Evolutionary conservation across 2,113 vertebrate genomes (phyloP).

Genomic region (Sinocyclocheilus grahami): DNA sequence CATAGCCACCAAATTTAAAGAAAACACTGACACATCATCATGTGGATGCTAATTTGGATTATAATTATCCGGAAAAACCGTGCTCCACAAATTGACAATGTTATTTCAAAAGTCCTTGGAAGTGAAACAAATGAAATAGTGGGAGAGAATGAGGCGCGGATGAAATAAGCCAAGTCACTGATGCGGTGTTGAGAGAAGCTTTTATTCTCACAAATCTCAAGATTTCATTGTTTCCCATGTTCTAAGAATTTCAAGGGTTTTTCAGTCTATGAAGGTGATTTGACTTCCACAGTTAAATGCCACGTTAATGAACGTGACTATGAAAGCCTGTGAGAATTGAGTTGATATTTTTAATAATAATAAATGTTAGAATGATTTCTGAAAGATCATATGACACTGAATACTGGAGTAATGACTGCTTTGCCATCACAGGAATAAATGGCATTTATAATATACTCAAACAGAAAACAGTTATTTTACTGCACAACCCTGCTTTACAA

Average conservation of each 20-base stretch:
- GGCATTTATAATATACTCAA: background rate
- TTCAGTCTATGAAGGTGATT: conserved; percentile 46
- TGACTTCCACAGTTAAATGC: conserved; percentile 7
- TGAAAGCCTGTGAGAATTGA: conserved; percentile 14
- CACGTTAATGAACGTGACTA: background rate
- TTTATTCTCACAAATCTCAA: conserved; percentile 50
- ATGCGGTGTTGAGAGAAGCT: conserved; percentile 46
- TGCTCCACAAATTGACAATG: conserved; percentile 34
- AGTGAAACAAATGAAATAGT: conserved; percentile 49
- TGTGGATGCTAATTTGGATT: conserved; percentile 42
- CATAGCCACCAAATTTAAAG: conserved; percentile 23
- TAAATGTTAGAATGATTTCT: no score
- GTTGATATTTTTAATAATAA: conserved; percentile 1
- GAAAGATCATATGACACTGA: no score
- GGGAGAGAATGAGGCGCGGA: conserved; percentile 16
- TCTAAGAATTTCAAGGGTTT: conserved; percentile 41
- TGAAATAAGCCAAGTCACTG: conserved; percentile 40
- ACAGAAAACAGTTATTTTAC: background rate
- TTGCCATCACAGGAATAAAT: background rate
- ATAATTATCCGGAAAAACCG: conserved; percentile 49
- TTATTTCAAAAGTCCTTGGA: conserved; percentile 51
- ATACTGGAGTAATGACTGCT: background rate
- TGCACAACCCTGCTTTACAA: background rate
- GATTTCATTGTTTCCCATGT: conserved; percentile 31
- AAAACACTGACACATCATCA: conserved; percentile 21